A percentile compares a stretch with the other conserved stretches of the same genome.
These are phyloP conservation scores for Chloropsis hardwickii DNA, from an alignment of 2,113 vertebrate species.

Conservation along the genomic window DNA sequence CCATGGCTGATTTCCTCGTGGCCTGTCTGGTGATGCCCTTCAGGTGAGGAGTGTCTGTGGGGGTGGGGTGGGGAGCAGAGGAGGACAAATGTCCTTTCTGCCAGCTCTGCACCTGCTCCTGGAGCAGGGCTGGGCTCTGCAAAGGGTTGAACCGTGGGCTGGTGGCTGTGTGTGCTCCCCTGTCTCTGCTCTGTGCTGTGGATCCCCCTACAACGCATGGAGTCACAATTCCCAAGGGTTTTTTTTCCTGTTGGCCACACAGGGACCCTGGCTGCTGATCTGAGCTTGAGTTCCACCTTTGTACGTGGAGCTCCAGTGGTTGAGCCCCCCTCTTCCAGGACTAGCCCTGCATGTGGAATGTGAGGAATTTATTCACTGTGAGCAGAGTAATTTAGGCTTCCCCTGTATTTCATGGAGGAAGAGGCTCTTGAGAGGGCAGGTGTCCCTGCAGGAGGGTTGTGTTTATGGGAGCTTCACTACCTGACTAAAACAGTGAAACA, in stretches of 20 bases:
- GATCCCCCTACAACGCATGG: fast-evolving
- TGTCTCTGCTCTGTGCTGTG: too few relatives aligned
- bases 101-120: fast-evolving
- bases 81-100: fast-evolving
- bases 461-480: neutral
- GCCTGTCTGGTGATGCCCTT: conserved; percentile 76
- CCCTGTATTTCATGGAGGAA: neutral
- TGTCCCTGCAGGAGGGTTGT: neutral
- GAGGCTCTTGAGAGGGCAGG: neutral
- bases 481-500: neutral
- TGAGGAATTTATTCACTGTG: neutral
- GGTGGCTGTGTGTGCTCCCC: neutral
- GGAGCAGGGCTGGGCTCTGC: neutral
- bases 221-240: neutral
- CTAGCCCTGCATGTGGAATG: neutral
- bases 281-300: neutral
- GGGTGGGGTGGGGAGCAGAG: neutral
- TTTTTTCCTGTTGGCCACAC: neutral
- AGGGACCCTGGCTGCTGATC: neutral
- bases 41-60: conserved; percentile 52
- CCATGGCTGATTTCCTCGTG: conserved; percentile 69
- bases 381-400: neutral
- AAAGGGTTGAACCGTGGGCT: fast-evolving
- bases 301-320: fast-evolving
- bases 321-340: neutral